These are phyloP conservation scores for Chironex yamaguchii DNA, from an alignment of 30 jellyfish, hydroid and myxozoan genomes.

Conservation along the genomic window DNA sequence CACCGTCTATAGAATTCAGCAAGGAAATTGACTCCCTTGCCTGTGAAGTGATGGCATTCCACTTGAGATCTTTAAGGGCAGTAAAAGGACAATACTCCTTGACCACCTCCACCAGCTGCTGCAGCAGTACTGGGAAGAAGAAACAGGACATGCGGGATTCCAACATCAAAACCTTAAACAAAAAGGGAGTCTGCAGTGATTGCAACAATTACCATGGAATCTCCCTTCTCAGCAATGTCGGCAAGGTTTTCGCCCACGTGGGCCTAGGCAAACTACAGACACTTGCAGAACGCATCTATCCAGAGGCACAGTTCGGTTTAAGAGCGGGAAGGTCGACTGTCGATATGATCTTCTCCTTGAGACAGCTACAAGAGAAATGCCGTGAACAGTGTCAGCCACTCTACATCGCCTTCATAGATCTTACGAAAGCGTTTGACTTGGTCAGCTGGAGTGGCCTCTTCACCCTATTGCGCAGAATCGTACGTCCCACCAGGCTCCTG, in stretches of 20 bases:
- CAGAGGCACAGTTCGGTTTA: slow-evolving; percentile 44
- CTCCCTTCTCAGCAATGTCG: slow-evolving; percentile 46
- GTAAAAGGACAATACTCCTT: slow-evolving; percentile 10
- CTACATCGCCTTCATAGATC: not conserved
- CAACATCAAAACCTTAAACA: slow-evolving; percentile 6
- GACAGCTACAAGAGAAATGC: slow-evolving; percentile 38
- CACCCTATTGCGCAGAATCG: slow-evolving; percentile 22
- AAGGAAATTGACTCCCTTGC: slow-evolving; percentile 33
- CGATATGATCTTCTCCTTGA: slow-evolving; percentile 19
- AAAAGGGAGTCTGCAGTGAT: slow-evolving; percentile 40
- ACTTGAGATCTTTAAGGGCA: not conserved
- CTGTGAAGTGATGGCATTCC: too few species aligned
- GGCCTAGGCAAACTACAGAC: slow-evolving; percentile 11
- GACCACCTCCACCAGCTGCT: not conserved
- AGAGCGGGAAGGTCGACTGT: not conserved
- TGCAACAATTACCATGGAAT: slow-evolving; percentile 66
- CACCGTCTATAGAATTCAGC: slow-evolving; percentile 36
- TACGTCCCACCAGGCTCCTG: slow-evolving; percentile 57
- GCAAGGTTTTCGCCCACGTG: slow-evolving; percentile 33
- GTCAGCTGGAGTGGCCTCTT: slow-evolving; percentile 27
- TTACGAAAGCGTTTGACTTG: slow-evolving; percentile 2
- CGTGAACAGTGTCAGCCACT: slow-evolving; percentile 1
- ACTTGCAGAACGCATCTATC: slow-evolving; percentile 3
- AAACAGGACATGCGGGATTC: slow-evolving; percentile 25
- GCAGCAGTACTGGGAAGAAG: slow-evolving; percentile 32